These are phyloP conservation scores for Nasonia vitripennis DNA, from an alignment of 1,140 invertebrate genomes.

Conservation along the genomic window DNA sequence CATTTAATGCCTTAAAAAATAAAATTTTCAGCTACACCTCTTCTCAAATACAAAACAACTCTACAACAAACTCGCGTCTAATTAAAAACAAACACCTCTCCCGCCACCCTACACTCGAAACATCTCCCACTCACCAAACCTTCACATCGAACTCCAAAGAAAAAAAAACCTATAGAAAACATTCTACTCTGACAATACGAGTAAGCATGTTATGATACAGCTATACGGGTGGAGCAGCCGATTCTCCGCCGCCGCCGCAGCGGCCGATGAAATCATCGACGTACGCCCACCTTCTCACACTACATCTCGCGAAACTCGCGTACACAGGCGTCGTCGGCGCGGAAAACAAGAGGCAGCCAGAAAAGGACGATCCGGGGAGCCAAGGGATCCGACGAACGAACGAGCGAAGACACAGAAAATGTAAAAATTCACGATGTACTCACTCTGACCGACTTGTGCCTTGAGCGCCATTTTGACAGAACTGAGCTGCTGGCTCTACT, in stretches of 20 bases:
- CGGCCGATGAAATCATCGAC: slow-evolving; percentile 61
- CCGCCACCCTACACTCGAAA: too few relatives aligned
- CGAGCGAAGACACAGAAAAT: slow-evolving; percentile 58
- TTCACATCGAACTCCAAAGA: too few relatives aligned
- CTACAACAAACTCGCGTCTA: background rate
- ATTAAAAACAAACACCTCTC: background rate
- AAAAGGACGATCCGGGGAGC: background rate
- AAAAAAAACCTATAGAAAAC: too few relatives aligned
- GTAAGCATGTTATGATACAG: background rate
- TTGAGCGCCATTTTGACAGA: slow-evolving; percentile 78
- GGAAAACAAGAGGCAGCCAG: background rate
- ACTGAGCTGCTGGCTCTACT: slow-evolving; percentile 41
- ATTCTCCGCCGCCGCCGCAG: background rate
- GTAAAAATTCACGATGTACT: slow-evolving; percentile 68
- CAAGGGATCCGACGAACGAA: background rate
- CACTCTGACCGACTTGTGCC: slow-evolving; percentile 77
- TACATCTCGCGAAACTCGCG: background rate
- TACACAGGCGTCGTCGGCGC: background rate
- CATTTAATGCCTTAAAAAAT: too few relatives aligned
- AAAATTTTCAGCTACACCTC: too few relatives aligned
- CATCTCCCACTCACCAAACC: too few relatives aligned
- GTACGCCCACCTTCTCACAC: slow-evolving; percentile 58
- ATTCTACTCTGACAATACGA: too few relatives aligned
- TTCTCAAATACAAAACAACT: background rate
- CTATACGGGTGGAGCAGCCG: slow-evolving; percentile 25